Base-by-base conservation (phyloP, 2,113 vertebrate genomes). In the Halichoeres trimaculatus region DNA sequence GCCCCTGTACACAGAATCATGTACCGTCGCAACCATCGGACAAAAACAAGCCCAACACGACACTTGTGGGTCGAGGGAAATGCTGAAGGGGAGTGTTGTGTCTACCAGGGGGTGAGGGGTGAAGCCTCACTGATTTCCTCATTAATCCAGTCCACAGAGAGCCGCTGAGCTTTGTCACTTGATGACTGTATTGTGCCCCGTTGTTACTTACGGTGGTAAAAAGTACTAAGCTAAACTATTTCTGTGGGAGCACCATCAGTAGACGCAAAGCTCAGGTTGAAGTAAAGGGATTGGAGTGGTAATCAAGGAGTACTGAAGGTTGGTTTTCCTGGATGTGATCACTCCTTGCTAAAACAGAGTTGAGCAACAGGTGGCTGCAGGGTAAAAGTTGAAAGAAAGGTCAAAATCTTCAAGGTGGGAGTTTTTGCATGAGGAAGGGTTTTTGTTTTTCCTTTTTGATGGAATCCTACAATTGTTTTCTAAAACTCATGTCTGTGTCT, bases 101-200 rank as follows among this genome's bases (percentile, higher is more conserved):
- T 72, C 20, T 51, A 34, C 0, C 24, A 20, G 53, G 11, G 55
- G 64, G 36, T 2, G 48, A 47, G 50, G 62, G 53, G 69, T 17
- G 53, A 78, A 0, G 65, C 73, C 36, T 74, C 24, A 53, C 38
- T 61, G 30, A 45, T 22, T 56, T 50, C 56, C 64, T 59, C 74
- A 76, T 75, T 65, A 75, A 70, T 70, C 64, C 69, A 58, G 16
- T 19, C 20, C 2, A 23, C 69, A 34, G 40, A 34, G 17, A 53
- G 30, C 35, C 35, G 61, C 74, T 38, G 74, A 64, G 36, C 22
- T 1, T 41, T 26, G 5, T 55, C 45, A 26, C 41, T 20, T 52
- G 11, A 23, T 14, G 52, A 10, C 41, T 34, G 17, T 10, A 20
- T 0, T 40, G 24, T 23, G 14, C 40, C 22, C 0, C 36, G n/a